Evolutionary conservation across 2,797 vertebrate genomes (phyloP).

Genomic region (Phrynocephalus forsythii): DNA sequence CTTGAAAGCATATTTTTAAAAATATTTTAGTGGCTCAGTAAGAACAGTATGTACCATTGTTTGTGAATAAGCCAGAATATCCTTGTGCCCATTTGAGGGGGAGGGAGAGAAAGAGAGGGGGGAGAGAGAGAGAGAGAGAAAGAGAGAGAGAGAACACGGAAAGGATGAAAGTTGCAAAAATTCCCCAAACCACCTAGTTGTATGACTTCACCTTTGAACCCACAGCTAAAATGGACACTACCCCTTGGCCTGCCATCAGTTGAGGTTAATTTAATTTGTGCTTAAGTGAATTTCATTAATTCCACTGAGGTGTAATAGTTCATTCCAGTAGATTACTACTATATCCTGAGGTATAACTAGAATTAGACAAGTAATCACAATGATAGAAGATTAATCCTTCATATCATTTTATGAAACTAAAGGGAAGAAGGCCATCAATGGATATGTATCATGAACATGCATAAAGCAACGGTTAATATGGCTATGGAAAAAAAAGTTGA

Average conservation of each 20-base stretch:
- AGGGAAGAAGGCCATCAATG: conserved; percentile 48
- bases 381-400: conserved; percentile 53
- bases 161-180: not conserved
- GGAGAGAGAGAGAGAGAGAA: not conserved
- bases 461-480: conserved; percentile 56
- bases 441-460: conserved; percentile 52
- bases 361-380: conserved; percentile 45
- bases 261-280: conserved; percentile 30
- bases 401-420: conserved; percentile 53
- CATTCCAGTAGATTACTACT: conserved; percentile 48
- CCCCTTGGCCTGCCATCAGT: not conserved
- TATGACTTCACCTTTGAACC: not conserved
- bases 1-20: no score
- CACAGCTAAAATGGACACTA: not conserved
- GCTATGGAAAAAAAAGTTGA: conserved; percentile 20
- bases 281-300: conserved; percentile 41
- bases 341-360: conserved; percentile 49
- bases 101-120: no score
- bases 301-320: conserved; percentile 53
- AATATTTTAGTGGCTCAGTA: no score
- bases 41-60: no score
- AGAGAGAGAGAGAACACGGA: not conserved
- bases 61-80: not conserved
- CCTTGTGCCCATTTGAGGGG: not conserved
- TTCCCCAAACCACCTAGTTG: not conserved